A percentile compares a stretch with the other conserved stretches of the same genome.
Conservation (phyloP, 2,888 invertebrate genomes). For the Julus scandinavius region DNA sequence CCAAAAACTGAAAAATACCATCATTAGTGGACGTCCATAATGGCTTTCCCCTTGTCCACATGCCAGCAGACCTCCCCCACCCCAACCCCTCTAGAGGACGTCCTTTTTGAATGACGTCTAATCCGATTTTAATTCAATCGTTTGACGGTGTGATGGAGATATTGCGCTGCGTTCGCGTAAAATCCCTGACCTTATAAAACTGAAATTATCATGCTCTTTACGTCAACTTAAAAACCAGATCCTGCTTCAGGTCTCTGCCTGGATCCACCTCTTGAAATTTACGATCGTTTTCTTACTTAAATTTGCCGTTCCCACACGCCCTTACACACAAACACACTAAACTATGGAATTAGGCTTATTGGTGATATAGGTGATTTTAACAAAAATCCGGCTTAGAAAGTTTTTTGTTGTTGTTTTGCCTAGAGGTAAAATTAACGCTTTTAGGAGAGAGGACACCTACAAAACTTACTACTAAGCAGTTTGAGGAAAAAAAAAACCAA, state of each 20-base stretch:
- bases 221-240: neutral
- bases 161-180: neutral
- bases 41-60: too few species aligned
- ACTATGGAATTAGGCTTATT: slow-evolving; percentile 28
- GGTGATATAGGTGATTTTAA: neutral
- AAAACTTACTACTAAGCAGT: neutral
- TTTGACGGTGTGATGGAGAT: slow-evolving; percentile 7
- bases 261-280: neutral
- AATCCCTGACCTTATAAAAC: neutral
- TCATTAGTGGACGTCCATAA: too few species aligned
- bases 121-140: neutral
- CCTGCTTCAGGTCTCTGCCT: neutral
- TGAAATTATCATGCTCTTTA: neutral
- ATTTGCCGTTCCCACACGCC: neutral
- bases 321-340: slow-evolving; percentile 15
- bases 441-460: neutral
- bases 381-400: neutral
- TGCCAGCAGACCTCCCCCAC: too few species aligned
- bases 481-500: neutral
- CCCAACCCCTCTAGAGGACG: too few species aligned
- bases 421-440: slow-evolving; percentile 11
- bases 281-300: neutral
- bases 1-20: too few species aligned
- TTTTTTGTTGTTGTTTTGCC: neutral
- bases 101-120: neutral